Evolutionary conservation across 1,140 invertebrate species (phyloP).

Genomic region (Galendromus occidentalis): DNA sequence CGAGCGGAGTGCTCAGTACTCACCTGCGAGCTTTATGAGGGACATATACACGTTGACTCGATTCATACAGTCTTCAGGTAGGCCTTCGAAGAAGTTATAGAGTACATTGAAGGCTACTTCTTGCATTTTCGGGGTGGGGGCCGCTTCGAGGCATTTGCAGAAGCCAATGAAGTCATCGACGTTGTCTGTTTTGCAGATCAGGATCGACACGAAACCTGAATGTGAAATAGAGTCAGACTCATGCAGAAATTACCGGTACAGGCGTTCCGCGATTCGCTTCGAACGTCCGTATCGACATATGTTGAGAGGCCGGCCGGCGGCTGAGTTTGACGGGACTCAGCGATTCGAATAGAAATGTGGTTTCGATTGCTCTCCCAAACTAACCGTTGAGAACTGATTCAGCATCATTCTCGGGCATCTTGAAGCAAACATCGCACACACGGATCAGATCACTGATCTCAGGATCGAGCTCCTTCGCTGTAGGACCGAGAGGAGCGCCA

Average conservation of each 20-base stretch:
- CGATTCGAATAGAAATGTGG: neutral
- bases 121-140: slow-evolving; percentile 9
- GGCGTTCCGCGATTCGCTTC: neutral
- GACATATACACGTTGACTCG: slow-evolving; percentile 80
- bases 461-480: slow-evolving; percentile 56
- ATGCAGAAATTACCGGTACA: neutral
- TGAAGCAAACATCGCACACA: slow-evolving; percentile 75
- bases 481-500: neutral
- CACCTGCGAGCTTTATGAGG: slow-evolving; percentile 63
- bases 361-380: neutral
- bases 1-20: slow-evolving; percentile 57
- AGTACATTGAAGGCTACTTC: slow-evolving; percentile 24
- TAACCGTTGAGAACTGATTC: slow-evolving; percentile 23
- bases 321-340: neutral
- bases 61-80: slow-evolving; percentile 58
- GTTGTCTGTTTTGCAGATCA: neutral
- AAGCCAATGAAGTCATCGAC: neutral
- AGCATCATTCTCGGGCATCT: slow-evolving; percentile 31
- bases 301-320: neutral
- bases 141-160: neutral
- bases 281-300: too few relatives aligned
- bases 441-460: slow-evolving; percentile 85
- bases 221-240: neutral
- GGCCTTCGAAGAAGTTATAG: slow-evolving; percentile 56
- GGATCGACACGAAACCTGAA: neutral